Conservation (phyloP, 2,797 vertebrate genomes). For the Graptemys geographica region DNA sequence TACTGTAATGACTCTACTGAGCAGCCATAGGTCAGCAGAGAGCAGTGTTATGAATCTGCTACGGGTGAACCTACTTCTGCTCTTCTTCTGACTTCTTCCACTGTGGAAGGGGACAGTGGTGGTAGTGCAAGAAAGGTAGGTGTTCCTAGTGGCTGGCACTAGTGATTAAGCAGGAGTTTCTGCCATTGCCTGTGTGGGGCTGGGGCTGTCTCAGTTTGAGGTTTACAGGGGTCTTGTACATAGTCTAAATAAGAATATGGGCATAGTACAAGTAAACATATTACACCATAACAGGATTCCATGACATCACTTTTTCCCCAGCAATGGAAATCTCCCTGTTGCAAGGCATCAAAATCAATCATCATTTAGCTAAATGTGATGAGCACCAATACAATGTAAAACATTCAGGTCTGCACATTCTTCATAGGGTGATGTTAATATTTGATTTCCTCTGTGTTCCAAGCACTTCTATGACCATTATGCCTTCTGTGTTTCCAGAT, state of each 20-base stretch:
- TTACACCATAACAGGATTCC: neutral
- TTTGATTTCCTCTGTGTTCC: neutral
- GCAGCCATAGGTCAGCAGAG: too few relatives aligned
- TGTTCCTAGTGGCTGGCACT: neutral
- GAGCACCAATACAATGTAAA: neutral
- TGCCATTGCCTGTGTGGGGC: neutral
- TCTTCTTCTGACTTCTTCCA: neutral
- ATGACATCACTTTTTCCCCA: slow-evolving; percentile 7
- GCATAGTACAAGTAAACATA: slow-evolving; percentile 15
- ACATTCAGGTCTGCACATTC: fast-evolving
- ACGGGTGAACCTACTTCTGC: neutral
- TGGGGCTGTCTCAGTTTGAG: neutral
- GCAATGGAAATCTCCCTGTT: neutral
- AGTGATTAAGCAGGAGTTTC: neutral
- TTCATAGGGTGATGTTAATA: fast-evolving
- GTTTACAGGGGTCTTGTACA: slow-evolving; percentile 24
- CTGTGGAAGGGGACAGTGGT: neutral
- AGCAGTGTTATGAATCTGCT: neutral
- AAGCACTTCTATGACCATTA: neutral
- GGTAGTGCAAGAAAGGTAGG: neutral
- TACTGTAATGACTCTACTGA: neutral
- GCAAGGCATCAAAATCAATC: neutral
- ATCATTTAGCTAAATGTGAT: fast-evolving
- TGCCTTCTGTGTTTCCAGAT: neutral
- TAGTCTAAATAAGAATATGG: neutral